These are phyloP conservation scores for Drosophila pseudoananassae DNA, from an alignment of 1,140 invertebrate genomes.

Conservation along the genomic window DNA sequence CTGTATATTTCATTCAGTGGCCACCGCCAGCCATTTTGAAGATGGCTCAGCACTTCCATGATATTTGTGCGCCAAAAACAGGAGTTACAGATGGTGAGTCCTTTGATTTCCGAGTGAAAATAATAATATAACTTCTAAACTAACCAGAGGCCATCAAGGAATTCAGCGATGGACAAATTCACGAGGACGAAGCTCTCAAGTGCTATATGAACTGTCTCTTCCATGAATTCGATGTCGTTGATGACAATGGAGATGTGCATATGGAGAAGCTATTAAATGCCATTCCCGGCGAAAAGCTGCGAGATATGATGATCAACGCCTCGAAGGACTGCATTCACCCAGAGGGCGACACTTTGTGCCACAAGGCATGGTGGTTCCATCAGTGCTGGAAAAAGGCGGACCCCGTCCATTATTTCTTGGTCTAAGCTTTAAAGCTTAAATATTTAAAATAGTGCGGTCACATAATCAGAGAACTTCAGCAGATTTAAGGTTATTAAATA, in stretches of 20 bases:
- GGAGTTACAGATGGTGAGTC: conserved; percentile 54
- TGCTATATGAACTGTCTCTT: conserved; percentile 80
- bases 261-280: conserved; percentile 61
- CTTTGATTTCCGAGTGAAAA: background rate
- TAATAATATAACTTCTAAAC: background rate
- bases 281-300: conserved; percentile 51
- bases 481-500: background rate
- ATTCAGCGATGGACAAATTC: conserved; percentile 71
- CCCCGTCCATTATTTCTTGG: conserved; percentile 62
- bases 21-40: conserved; percentile 45
- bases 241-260: conserved; percentile 76
- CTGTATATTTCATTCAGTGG: conserved; percentile 13
- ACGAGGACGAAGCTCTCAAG: conserved; percentile 72
- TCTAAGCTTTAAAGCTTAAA: conserved; percentile 10
- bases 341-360: conserved; percentile 72
- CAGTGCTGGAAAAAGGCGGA: conserved; percentile 81
- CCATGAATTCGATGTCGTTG: conserved; percentile 70
- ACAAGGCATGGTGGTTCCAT: conserved; percentile 80
- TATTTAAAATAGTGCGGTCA: background rate
- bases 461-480: conserved; percentile 1
- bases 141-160: conserved; percentile 75
- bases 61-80: conserved; percentile 56
- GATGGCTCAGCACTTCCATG: conserved; percentile 44
- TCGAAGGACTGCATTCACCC: conserved; percentile 66
- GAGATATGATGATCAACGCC: conserved; percentile 57